Base-by-base conservation (phyloP, 37 sponge, comb jelly and placozoan genomes). In the Hormiphora californensis region DNA sequence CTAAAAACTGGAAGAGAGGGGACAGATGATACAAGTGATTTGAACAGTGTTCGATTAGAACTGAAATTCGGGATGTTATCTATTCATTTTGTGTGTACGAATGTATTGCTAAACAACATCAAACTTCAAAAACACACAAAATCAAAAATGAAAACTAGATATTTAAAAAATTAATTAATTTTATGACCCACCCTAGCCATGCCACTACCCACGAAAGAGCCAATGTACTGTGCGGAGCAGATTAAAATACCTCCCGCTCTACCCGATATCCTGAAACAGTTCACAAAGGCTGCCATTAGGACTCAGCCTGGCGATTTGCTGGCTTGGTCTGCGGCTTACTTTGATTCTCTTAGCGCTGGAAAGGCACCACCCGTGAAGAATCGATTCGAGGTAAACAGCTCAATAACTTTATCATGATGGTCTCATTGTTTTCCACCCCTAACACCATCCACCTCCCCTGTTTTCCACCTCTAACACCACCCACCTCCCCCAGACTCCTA, bases 261-360 rank as follows among this genome's bases (percentile, higher is more conserved):
- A 0, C 99, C 99, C 7, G 89, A 91, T 31, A 91, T 98, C 12
- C 53, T 94, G 32, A 95, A 98, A 69, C 90, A 98, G 57, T 98
- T 92, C 90, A 98, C 99, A 0, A 98, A 98, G 54, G 95, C 99
- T 12, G 99, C 99, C 21, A 98, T 95, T 43, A 78, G 95, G 22
- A 95, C 99, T 30, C 99, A 98, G 63, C 99, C 99, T 25, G 68
- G 85, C 1, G 95, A 98, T 54, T 61, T 92, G 0, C 85, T 98
- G 28, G 63, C 90, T 31, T 98, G 99, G 99, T 93, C 95, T 12
- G 89, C 91, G 12, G 98, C 92, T 91, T 97, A 97, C 85, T 97
- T 97, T 57, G 85, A 94, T 35, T 92, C 98, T 33, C 87, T 97
- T 28, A 40, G 88, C 2, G 25, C 35, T 0, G 91, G 91, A 25